Evolutionary conservation across 1,140 invertebrate genomes (phyloP).

Genomic region (Drosophila seguyi): DNA sequence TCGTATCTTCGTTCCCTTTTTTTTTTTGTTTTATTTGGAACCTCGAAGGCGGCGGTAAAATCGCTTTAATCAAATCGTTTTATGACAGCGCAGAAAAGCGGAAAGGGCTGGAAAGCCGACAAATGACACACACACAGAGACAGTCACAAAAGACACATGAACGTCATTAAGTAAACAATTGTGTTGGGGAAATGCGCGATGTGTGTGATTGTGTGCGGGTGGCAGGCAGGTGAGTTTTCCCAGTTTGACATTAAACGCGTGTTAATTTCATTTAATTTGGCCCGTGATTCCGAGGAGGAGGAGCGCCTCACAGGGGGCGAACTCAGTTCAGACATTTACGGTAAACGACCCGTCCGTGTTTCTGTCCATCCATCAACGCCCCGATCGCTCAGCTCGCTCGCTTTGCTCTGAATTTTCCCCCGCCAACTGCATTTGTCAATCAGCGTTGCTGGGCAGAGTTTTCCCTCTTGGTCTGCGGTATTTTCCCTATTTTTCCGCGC

Average conservation of each 20-base stretch:
- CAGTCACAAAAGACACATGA: slow-evolving; percentile 65
- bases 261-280: slow-evolving; percentile 83
- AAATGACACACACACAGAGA: slow-evolving; percentile 73
- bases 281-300: slow-evolving; percentile 35
- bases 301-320: background rate
- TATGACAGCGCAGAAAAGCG: slow-evolving; percentile 68
- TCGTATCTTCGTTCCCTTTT: slow-evolving; percentile 4
- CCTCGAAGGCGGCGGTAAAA: slow-evolving; percentile 55
- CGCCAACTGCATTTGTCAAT: slow-evolving; percentile 75
- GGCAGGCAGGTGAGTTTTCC: slow-evolving; percentile 69
- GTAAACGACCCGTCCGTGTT: slow-evolving; percentile 57
- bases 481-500: slow-evolving; percentile 10
- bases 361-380: slow-evolving; percentile 71
- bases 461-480: slow-evolving; percentile 41
- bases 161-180: slow-evolving; percentile 78
- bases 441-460: slow-evolving; percentile 44
- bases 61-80: slow-evolving; percentile 82
- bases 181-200: slow-evolving; percentile 7
- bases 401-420: slow-evolving; percentile 27
- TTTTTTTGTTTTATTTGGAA: slow-evolving; percentile 10
- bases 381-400: slow-evolving; percentile 27
- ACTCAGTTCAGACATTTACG: slow-evolving; percentile 36
- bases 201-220: slow-evolving; percentile 35
- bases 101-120: slow-evolving; percentile 59
- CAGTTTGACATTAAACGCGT: slow-evolving; percentile 79